Percentiles rank a stretch among this genome's conserved stretches.
Evolutionary conservation across 2,797 vertebrate genomes (phyloP).

Genomic region (Oceanodroma leucorhoa): DNA sequence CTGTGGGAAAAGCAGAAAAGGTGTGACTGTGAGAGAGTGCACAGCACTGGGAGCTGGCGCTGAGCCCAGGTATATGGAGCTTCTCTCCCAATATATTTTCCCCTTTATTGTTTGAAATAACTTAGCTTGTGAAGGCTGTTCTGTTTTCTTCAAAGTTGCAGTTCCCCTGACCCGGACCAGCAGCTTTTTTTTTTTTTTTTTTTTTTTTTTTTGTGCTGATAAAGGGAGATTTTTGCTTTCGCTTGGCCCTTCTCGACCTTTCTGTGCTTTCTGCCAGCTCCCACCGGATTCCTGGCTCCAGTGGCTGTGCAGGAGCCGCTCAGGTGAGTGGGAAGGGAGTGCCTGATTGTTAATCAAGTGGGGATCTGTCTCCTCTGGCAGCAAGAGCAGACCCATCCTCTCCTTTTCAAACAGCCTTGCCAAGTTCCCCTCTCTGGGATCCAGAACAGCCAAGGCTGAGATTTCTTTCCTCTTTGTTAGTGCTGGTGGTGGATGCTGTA

Average conservation of each 20-base stretch:
- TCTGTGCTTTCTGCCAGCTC: neutral
- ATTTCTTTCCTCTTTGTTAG: neutral
- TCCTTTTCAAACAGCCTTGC: neutral
- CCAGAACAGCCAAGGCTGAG: neutral
- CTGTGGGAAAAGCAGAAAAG: neutral
- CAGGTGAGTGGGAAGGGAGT: neutral
- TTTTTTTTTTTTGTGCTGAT: neutral
- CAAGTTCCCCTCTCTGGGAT: neutral
- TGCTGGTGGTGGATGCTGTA: neutral
- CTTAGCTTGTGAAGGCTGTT: neutral
- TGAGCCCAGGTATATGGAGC: neutral
- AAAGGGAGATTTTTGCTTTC: neutral
- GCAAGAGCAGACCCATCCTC: neutral
- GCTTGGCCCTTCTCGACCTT: neutral
- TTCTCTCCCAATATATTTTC: neutral
- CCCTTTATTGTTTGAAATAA: slow-evolving; percentile 2
- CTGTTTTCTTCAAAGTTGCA: neutral
- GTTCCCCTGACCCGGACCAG: neutral
- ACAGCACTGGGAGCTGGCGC: neutral
- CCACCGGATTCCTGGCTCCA: neutral
- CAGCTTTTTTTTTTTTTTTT: neutral
- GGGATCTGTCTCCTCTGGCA: neutral
- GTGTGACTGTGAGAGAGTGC: neutral
- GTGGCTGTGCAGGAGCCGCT: fast-evolving
- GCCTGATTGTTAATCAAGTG: neutral